Evolutionary conservation across 30 jellyfish, hydroid and myxozoan species (phyloP).

Genomic region (Phacellophora camtschatica): DNA sequence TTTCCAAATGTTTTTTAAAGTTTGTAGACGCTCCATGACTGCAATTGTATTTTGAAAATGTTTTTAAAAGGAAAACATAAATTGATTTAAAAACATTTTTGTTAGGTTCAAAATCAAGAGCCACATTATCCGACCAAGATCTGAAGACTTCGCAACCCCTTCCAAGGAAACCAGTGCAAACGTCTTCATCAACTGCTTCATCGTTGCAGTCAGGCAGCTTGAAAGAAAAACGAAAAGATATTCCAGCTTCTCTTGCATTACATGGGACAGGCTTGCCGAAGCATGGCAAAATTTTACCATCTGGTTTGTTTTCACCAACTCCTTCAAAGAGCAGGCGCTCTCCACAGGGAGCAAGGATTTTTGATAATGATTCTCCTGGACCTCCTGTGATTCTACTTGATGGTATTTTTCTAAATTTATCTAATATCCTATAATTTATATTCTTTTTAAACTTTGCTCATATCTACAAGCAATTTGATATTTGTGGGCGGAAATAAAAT

Average conservation of each 20-base stretch:
- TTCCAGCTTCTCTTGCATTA: conserved; percentile 34
- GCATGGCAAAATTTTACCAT: conserved; percentile 52
- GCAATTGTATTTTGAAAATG: too few species aligned
- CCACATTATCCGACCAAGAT: conserved; percentile 29
- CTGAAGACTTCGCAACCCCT: conserved; percentile 39
- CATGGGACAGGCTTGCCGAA: conserved; percentile 40
- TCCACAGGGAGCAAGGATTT: conserved; percentile 26
- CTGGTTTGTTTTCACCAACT: conserved; percentile 56
- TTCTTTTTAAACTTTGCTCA: background rate
- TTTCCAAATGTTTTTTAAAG: too few species aligned
- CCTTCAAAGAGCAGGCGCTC: conserved; percentile 27
- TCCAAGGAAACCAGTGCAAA: conserved; percentile 34
- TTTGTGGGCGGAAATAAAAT: too few species aligned
- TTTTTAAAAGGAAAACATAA: too few species aligned
- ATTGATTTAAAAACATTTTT: too few species aligned
- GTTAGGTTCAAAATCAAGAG: conserved; percentile 73
- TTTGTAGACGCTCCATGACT: too few species aligned
- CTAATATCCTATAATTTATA: background rate
- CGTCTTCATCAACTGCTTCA: conserved; percentile 7
- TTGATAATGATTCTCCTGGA: conserved; percentile 59
- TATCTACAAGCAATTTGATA: background rate
- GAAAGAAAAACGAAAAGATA: conserved; percentile 50
- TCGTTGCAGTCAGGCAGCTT: conserved; percentile 31
- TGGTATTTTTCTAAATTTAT: background rate
- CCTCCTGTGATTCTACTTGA: conserved; percentile 63